Evolutionary conservation across 2,113 vertebrate genomes (phyloP).

Genomic region (Anarhynchus alexandrinus): DNA sequence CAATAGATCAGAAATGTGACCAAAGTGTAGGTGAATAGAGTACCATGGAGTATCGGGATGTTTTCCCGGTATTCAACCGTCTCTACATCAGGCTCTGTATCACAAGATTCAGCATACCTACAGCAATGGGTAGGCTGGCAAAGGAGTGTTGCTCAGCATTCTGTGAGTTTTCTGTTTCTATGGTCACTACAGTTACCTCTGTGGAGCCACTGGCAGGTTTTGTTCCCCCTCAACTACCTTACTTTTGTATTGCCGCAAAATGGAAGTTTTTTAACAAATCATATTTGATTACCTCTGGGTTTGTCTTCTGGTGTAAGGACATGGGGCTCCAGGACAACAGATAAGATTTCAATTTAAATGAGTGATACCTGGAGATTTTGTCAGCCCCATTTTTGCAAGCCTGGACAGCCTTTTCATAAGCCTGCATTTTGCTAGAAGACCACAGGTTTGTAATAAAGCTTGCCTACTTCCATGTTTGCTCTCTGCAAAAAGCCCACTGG

Average conservation of each 20-base stretch:
- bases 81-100: background rate
- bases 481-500: background rate
- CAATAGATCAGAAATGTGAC: background rate
- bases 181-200: background rate
- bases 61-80: background rate
- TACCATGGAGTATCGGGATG: background rate
- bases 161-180: background rate
- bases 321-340: background rate
- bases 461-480: background rate
- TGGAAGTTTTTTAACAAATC: background rate
- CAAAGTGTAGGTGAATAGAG: background rate
- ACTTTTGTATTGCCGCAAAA: background rate
- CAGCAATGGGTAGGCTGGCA: background rate
- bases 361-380: background rate
- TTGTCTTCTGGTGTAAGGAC: background rate
- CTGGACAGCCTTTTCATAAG: background rate
- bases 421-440: background rate
- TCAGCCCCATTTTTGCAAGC: background rate
- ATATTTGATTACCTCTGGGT: background rate
- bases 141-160: background rate
- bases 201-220: background rate
- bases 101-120: background rate
- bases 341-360: background rate
- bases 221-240: background rate
- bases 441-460: background rate